Base-by-base conservation (phyloP, 1,140 invertebrate genomes). In the Platyura marginata region DNA sequence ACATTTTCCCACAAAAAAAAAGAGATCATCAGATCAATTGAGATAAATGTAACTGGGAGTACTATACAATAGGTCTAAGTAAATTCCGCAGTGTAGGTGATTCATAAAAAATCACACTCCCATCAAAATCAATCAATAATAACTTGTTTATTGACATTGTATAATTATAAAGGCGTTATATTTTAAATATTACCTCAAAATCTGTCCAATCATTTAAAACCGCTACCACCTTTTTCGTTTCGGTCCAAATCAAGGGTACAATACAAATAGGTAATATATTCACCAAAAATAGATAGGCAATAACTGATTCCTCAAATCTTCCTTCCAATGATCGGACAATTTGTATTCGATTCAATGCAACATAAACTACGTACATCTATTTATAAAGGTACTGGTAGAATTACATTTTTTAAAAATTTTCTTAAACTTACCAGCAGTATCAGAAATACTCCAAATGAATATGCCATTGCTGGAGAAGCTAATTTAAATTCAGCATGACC, bases 291-390 rank as follows among this genome's bases (percentile, higher is more conserved):
- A 78, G 54, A 51, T 78, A 78, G 42, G 72, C 73, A 47, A 78
- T 77, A 1, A 77, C 75, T 1, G 73, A 74, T 55, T 78, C 74
- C 50, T 77, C 75, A 45, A 78, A 78, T 41, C 70, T 68, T 0
- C 72, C 73, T 49, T 74, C 74, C n/a, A 71, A 54, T 0, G 66
- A 68, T 21, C 62, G 54, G 18, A 72, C 59, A 44, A 73, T 68
- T 45, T 70, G 65, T 2, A 75, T 69, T 47, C 70, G 68, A 48
- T 73, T 59, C 44, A 70, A 63, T 37, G 70, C 68, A 9, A 75
- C 62, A 50, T 74, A 77, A 0, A 62, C 54, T 22, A 73, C 61
- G 48, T 72, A 75, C 21, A 54, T 55, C 54, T 61, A n/a, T 0
- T 9, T 44, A 6, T 19, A 40, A 10, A 47, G 39, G 40, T 19